Conservation (phyloP, 23 tunicate species). For the Phallusia fumigata region DNA sequence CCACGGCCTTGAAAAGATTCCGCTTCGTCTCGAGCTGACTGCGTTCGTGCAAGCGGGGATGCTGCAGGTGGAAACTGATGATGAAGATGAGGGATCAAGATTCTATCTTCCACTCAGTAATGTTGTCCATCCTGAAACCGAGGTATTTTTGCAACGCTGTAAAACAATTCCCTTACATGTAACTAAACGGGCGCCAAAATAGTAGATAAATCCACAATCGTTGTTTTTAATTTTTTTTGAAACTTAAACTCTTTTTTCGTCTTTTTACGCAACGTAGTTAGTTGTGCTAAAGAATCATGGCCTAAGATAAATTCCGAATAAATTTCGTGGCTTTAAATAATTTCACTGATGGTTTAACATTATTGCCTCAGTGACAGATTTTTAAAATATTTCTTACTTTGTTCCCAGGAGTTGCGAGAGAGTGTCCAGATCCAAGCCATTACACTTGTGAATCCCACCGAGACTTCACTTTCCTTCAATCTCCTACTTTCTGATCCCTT, state of each 20-base stretch:
- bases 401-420: not conserved
- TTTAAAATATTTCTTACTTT: not conserved
- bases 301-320: no score
- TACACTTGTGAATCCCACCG: constrained; percentile 56
- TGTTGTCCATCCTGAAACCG: not conserved
- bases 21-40: constrained; percentile 67
- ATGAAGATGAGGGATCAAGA: constrained; percentile 23
- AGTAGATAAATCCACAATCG: no score
- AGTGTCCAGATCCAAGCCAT: constrained; percentile 5
- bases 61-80: constrained; percentile 44
- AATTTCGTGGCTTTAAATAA: no score
- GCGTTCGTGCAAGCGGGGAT: constrained; percentile 62
- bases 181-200: no score
- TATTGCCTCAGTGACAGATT: no score
- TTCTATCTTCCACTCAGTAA: constrained; percentile 59
- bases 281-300: no score
- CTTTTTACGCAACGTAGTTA: no score
- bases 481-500: constrained; percentile 51
- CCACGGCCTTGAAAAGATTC: constrained; percentile 50
- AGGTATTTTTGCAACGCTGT: not conserved
- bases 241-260: no score
- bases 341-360: no score
- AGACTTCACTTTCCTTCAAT: constrained; percentile 56
- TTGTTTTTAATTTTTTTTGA: no score
- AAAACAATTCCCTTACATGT: no score